Percentiles rank a stretch among this genome's conserved stretches.
These are phyloP conservation scores for Coregonus clupeaformis DNA, from an alignment of 2,113 vertebrate genomes.

Conservation along the genomic window DNA sequence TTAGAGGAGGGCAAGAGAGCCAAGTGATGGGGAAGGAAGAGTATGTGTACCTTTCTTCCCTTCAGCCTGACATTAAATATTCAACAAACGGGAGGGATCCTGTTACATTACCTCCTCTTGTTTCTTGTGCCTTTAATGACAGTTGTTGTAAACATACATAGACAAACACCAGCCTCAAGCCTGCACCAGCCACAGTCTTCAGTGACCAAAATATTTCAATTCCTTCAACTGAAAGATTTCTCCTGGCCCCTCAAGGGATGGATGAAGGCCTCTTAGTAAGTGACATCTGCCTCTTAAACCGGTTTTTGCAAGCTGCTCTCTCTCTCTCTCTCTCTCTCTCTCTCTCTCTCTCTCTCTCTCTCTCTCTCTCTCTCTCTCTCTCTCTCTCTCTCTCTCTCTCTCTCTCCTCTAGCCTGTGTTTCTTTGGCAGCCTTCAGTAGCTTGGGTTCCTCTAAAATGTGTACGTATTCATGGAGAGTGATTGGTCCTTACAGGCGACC, in stretches of 20 bases:
- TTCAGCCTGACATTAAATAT: slow-evolving; percentile 85
- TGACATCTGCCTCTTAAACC: slow-evolving; percentile 17
- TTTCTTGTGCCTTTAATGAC: slow-evolving; percentile 88
- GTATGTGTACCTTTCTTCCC: slow-evolving; percentile 79
- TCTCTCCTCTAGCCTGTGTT: not conserved
- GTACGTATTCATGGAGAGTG: slow-evolving; percentile 13
- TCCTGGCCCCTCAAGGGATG: slow-evolving; percentile 13
- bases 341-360: not conserved
- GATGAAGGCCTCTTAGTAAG: not conserved
- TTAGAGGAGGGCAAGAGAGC: slow-evolving; percentile 76
- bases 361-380: not conserved
- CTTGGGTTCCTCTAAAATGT: slow-evolving; percentile 6
- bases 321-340: not conserved
- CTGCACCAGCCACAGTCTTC: slow-evolving; percentile 41
- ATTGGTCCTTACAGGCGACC: not conserved
- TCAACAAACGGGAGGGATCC: slow-evolving; percentile 80
- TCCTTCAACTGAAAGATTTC: slow-evolving; percentile 33
- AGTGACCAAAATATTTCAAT: slow-evolving; percentile 62
- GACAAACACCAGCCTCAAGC: slow-evolving; percentile 73
- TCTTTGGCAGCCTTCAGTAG: not conserved
- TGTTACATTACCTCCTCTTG: slow-evolving; percentile 86
- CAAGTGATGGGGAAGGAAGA: slow-evolving; percentile 76
- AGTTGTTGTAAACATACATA: slow-evolving; percentile 91
- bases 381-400: not conserved
- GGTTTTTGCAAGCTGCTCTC: not conserved